Percentiles rank a stretch among this genome's conserved stretches.
Conservation (phyloP, 2,888 invertebrate genomes). For the Standfussiana lucernea region DNA sequence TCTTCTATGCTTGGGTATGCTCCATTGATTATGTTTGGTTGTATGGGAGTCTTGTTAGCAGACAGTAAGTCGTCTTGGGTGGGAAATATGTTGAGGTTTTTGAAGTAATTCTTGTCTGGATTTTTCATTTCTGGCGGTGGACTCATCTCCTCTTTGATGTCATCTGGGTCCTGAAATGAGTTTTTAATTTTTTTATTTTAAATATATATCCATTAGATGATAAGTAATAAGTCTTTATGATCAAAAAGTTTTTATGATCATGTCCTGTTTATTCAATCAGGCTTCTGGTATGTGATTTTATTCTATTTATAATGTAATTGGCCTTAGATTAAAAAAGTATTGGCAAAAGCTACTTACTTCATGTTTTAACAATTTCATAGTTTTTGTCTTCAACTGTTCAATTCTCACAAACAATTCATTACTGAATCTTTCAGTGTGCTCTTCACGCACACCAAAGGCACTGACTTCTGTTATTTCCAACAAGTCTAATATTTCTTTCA, state of each 20-base stretch:
- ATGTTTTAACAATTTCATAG: constrained; percentile 69
- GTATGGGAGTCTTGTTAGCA: constrained; percentile 79
- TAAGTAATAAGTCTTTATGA: not conserved
- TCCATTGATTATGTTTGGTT: constrained; percentile 91
- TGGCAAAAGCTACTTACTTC: constrained; percentile 72
- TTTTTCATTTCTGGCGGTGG: constrained; percentile 34
- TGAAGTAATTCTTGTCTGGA: constrained; percentile 74
- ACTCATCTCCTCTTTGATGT: constrained; percentile 11
- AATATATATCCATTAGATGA: not conserved
- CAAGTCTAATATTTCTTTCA: constrained; percentile 76
- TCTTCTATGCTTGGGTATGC: constrained; percentile 92
- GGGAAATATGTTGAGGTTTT: constrained; percentile 84
- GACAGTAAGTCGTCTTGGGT: constrained; percentile 89
- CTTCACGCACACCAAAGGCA: constrained; percentile 79
- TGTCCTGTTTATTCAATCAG: not conserved
- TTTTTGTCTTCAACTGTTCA: constrained; percentile 71
- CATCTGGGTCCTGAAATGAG: constrained; percentile 46
- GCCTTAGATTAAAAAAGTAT: not conserved
- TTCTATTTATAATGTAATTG: not conserved
- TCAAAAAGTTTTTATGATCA: not conserved
- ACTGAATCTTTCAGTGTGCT: constrained; percentile 85
- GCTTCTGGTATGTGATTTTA: not conserved
- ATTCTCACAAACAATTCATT: constrained; percentile 84
- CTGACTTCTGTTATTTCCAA: constrained; percentile 79
- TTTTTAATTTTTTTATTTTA: not conserved